Conservation (phyloP, 2,797 vertebrate genomes). For the Setipinna tenuifilis region DNA sequence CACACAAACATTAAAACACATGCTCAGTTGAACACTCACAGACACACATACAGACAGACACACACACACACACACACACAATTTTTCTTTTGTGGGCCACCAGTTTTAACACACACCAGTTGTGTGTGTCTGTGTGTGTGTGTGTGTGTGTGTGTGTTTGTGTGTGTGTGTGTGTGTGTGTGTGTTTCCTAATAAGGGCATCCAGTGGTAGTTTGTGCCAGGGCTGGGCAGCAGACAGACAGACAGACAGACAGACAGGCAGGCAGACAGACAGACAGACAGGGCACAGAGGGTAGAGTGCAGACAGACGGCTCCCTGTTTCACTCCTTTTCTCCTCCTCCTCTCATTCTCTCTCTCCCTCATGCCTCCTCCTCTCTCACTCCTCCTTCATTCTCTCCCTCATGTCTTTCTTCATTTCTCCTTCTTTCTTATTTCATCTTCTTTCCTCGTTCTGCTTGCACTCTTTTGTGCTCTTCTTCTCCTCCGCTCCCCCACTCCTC, state of each 20-base stretch:
- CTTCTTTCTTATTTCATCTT: conserved; percentile 21
- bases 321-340: conserved; percentile 59
- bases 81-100: conserved; percentile 16
- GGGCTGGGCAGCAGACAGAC: conserved; percentile 69
- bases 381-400: too few relatives aligned
- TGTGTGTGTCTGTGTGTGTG: background rate
- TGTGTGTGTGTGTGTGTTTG: background rate
- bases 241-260: too few relatives aligned
- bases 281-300: conserved; percentile 54
- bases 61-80: too few relatives aligned
- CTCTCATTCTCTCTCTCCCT: background rate
- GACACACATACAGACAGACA: too few relatives aligned
- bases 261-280: too few relatives aligned
- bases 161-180: background rate
- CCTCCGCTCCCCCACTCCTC: background rate
- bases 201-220: conserved; percentile 79
- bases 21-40: background rate
- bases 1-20: background rate
- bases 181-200: conserved; percentile 80
- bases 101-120: conserved; percentile 41
- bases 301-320: background rate
- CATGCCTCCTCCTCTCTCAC: too few relatives aligned
- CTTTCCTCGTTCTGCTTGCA: background rate
- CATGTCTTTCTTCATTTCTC: background rate
- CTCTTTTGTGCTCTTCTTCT: background rate